Evolutionary conservation across 2,888 invertebrate genomes (phyloP), one percentile per base, ranked within the genome.

Genomic region (Thymelicus lineola): DNA sequence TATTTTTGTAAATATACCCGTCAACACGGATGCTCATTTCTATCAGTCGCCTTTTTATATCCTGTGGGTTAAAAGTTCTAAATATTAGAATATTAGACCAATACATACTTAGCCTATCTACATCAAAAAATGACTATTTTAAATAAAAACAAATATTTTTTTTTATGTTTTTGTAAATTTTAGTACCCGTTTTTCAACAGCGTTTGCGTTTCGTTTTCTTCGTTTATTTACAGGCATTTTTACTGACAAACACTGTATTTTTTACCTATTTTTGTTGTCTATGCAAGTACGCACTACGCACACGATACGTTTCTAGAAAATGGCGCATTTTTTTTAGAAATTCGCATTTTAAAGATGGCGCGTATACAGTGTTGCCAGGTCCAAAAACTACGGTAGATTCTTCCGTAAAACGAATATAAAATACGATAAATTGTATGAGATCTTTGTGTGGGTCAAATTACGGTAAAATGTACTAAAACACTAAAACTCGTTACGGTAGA

Each of bases 21-120:
- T 91, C 91, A 9, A 86, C 74, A 75, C 74, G 76, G 4, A 90
- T 59, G 66, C 84, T 87, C 57, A 91, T 85, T 66, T 82, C 76
- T 71, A 91, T 82, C 4, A 92, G 77, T 50, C 85, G 81, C 45
- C 35, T 20, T 55, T 55, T 61, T 17, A 67, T 53, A n/a, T 4
- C 36, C 57, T 57, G 10, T 10, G 55, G 55, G 28, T 28, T 7
- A 20, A 28, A 55, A 55, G 28, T 14, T 55, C 9, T 28, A 1
- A 55, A 28, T 28, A 28, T 28, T 38, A 42, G 12, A 42, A 38
- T 6, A 9, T 38, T 0, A 38, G 9, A 38, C 9, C 7, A 9
- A 38, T 9, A 9, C 38, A 2, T 9, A 38, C 36, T 36, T 36
- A 38, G 6, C 1, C 6, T 38, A 20, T 20, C 20, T 20, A 20